Percentiles rank a stretch among this genome's conserved stretches.
Conservation (phyloP, 1,140 invertebrate species). For the Eumaeus atala region DNA sequence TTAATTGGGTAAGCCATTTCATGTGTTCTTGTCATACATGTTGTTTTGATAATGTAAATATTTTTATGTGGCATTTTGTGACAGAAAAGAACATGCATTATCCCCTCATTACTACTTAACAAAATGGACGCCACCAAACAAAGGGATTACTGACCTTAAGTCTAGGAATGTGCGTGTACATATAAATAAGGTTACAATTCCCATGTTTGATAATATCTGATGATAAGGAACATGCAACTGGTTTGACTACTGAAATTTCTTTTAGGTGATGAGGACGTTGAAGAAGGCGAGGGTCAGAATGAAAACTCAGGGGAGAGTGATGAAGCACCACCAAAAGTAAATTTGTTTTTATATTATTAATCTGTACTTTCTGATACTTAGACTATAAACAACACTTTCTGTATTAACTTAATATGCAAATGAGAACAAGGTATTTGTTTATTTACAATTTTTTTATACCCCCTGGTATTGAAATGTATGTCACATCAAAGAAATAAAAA, state of each 20-base stretch:
- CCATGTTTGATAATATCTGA: conserved; percentile 28
- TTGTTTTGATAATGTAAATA: conserved; percentile 51
- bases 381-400: too few species aligned
- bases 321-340: conserved; percentile 77
- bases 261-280: conserved; percentile 81
- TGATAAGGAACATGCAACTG: conserved; percentile 42
- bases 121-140: conserved; percentile 83
- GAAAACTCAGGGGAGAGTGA: conserved; percentile 85
- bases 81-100: conserved; percentile 74
- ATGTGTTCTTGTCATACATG: conserved; percentile 1
- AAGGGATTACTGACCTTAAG: conserved; percentile 77
- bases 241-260: conserved; percentile 56
- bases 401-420: too few species aligned
- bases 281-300: conserved; percentile 77
- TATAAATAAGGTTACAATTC: conserved; percentile 31
- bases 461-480: too few species aligned
- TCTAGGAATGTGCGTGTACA: conserved; percentile 42
- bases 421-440: too few species aligned
- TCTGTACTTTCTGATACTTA: neutral
- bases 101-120: conserved; percentile 77
- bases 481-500: too few species aligned
- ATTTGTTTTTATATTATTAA: conserved; percentile 2
- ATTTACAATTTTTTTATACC: too few species aligned
- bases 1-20: neutral
- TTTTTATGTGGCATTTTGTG: conserved; percentile 70